Percentiles rank a stretch among this genome's conserved stretches.
Evolutionary conservation across 2,888 invertebrate species (phyloP).

Genomic region (Chrysomela aeneicollis): DNA sequence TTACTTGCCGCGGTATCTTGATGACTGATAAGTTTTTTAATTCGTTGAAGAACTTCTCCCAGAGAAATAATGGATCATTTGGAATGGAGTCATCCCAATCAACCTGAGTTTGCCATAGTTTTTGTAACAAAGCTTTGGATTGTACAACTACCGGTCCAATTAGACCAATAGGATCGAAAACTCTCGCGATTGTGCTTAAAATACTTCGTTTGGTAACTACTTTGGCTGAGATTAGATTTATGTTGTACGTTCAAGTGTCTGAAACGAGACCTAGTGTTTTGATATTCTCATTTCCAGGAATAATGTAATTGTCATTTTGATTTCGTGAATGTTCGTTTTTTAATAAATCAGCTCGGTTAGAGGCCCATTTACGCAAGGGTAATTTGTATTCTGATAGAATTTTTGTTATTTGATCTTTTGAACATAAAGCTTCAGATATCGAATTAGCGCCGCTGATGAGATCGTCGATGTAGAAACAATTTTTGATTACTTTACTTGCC

Average conservation of each 20-base stretch:
- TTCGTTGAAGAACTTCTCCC: neutral
- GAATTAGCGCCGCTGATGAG: constrained; percentile 29
- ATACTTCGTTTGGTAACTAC: constrained; percentile 25
- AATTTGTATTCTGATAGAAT: constrained; percentile 24
- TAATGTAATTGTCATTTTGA: constrained; percentile 2
- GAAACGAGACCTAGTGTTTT: constrained; percentile 29
- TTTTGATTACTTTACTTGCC: constrained; percentile 27
- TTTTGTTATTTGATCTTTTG: constrained; percentile 17
- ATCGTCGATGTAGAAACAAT: constrained; percentile 41
- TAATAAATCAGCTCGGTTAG: constrained; percentile 28
- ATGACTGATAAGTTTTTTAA: constrained; percentile 6
- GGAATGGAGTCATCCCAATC: constrained; percentile 37
- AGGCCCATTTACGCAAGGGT: constrained; percentile 35
- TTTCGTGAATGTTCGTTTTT: neutral
- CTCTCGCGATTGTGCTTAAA: constrained; percentile 18
- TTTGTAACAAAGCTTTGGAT: constrained; percentile 35
- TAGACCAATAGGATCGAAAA: constrained; percentile 39
- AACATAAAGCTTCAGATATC: constrained; percentile 5
- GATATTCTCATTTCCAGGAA: neutral
- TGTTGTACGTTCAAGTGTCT: neutral
- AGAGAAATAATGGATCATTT: neutral
- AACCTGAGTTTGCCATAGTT: constrained; percentile 30
- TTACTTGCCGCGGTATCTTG: constrained; percentile 27
- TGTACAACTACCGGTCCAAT: constrained; percentile 27
- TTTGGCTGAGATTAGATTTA: neutral